A percentile compares a stretch with the other conserved stretches of the same genome.
phyloP scores from a whole-genome alignment of 2,888 invertebrate species.

The Caprella mutica region DNA sequence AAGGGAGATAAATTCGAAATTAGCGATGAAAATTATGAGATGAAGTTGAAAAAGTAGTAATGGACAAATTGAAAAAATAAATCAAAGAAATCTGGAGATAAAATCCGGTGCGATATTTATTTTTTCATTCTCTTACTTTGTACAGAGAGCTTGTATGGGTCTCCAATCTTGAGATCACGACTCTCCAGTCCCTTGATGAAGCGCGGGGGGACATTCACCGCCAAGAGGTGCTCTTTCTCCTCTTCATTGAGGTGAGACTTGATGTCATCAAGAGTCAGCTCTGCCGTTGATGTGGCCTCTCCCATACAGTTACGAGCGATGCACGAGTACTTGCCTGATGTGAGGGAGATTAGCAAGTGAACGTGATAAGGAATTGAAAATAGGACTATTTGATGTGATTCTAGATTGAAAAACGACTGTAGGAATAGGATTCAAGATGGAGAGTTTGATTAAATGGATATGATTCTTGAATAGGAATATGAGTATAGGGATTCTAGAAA shows the following conservation, averaged over 20 bases:
- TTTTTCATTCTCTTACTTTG: constrained; percentile 51
- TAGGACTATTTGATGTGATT: too few relatives aligned
- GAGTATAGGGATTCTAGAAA: too few relatives aligned
- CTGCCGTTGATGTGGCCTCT: constrained; percentile 71
- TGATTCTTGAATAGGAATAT: too few relatives aligned
- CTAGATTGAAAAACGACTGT: too few relatives aligned
- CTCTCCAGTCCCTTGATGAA: constrained; percentile 71
- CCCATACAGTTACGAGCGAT: constrained; percentile 85
- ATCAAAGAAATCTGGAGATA: neutral
- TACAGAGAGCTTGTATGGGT: constrained; percentile 64
- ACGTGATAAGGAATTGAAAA: too few relatives aligned
- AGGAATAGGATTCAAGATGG: too few relatives aligned
- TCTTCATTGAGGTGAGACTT: constrained; percentile 79
- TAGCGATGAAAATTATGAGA: too few relatives aligned
- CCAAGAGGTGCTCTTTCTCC: constrained; percentile 55
- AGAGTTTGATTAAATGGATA: too few relatives aligned
- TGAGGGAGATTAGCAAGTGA: too few relatives aligned
- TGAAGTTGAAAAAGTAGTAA: neutral
- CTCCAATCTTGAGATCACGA: constrained; percentile 68
- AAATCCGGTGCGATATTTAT: too few relatives aligned
- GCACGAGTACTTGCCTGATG: constrained; percentile 73
- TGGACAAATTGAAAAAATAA: neutral
- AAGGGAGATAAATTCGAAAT: too few relatives aligned
- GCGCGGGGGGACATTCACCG: constrained; percentile 62
- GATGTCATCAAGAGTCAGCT: constrained; percentile 78